These are phyloP conservation scores for Ctenopoma kingsleyae DNA, from an alignment of 2,797 vertebrate species.

Conservation along the genomic window DNA sequence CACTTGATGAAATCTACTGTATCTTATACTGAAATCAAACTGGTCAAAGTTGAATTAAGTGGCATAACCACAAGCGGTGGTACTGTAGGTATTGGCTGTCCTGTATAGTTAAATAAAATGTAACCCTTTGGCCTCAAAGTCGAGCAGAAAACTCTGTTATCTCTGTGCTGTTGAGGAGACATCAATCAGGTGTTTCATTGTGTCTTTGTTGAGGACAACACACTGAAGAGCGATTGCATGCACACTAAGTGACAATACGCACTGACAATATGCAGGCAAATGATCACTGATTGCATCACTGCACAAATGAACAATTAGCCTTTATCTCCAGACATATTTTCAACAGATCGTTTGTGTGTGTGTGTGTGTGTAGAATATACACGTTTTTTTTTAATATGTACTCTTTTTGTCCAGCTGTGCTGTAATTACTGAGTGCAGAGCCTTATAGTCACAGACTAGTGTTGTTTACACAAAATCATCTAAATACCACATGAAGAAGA, in stretches of 20 bases:
- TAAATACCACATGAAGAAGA: background rate
- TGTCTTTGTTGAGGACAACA: conserved; percentile 25
- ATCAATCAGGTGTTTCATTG: conserved; percentile 27
- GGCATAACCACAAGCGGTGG: background rate
- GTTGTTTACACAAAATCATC: background rate
- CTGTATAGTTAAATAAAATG: conserved; percentile 33
- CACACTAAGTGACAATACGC: too few species aligned
- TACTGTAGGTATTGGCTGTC: conserved; percentile 1
- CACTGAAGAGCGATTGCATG: background rate
- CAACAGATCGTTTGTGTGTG: background rate
- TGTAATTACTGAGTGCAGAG: too few species aligned
- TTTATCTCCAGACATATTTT: conserved; percentile 35
- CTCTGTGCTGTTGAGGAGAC: conserved; percentile 14
- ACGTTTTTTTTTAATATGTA: too few species aligned
- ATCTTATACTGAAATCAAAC: conserved; percentile 18
- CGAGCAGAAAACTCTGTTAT: conserved; percentile 25
- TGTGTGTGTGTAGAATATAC: background rate
- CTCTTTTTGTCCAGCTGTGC: background rate
- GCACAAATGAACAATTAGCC: conserved; percentile 38
- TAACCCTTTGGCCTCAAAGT: conserved; percentile 29
- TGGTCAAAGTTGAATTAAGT: conserved; percentile 19
- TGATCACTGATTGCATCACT: conserved; percentile 34
- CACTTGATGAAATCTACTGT: conserved; percentile 29
- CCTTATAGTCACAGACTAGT: too few species aligned
- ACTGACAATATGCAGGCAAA: background rate